Conservation (phyloP, 1,140 invertebrate genomes). For the Samia ricini region DNA sequence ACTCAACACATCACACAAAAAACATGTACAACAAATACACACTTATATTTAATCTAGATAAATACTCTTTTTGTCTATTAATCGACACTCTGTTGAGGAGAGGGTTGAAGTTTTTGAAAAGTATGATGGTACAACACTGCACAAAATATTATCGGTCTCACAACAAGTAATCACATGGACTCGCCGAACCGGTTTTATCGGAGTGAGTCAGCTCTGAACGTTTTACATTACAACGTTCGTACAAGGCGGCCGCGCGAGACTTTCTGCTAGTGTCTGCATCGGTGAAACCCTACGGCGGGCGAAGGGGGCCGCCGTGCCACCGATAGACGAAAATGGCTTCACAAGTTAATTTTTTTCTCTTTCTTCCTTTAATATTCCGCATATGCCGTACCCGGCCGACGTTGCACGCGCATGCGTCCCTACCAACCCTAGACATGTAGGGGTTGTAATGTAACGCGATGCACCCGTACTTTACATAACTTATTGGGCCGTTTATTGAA, state of each 20-base stretch:
- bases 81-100: slow-evolving; percentile 19
- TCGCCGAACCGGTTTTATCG: slow-evolving; percentile 43
- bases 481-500: slow-evolving; percentile 73
- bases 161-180: slow-evolving; percentile 48
- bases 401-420: slow-evolving; percentile 71
- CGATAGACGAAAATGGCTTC: slow-evolving; percentile 76
- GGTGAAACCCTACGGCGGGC: slow-evolving; percentile 52
- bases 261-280: slow-evolving; percentile 45
- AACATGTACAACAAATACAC: slow-evolving; percentile 26
- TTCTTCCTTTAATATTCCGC: slow-evolving; percentile 77
- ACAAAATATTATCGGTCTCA: slow-evolving; percentile 46
- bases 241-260: slow-evolving; percentile 45
- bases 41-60: slow-evolving; percentile 12
- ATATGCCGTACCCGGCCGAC: slow-evolving; percentile 69
- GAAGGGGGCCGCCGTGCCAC: slow-evolving; percentile 49
- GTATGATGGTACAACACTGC: slow-evolving; percentile 35
- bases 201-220: slow-evolving; percentile 21
- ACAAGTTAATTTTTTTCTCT: slow-evolving; percentile 77
- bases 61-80: background rate
- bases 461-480: slow-evolving; percentile 73
- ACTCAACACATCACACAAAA: slow-evolving; percentile 47
- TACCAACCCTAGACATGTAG: slow-evolving; percentile 46
- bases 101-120: slow-evolving; percentile 24
- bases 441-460: slow-evolving; percentile 71
- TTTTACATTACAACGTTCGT: slow-evolving; percentile 33